Evolutionary conservation across 2,888 invertebrate genomes (phyloP).

Genomic region (Synanthedon vespiformis): DNA sequence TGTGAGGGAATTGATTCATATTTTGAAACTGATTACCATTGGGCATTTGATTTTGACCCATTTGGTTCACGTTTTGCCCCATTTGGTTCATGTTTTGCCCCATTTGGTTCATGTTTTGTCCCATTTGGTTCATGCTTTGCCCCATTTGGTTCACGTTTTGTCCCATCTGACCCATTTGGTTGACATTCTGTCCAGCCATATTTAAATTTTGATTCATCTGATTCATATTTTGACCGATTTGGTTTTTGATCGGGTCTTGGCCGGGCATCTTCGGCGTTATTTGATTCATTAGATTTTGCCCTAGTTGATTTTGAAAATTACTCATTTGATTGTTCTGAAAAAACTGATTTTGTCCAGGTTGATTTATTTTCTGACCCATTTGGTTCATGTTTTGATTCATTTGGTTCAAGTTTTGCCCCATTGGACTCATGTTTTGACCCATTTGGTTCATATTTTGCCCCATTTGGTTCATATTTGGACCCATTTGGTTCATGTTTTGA

Average conservation of each 20-base stretch:
- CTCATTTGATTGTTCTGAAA: constrained; percentile 25
- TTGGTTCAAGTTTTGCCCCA: constrained; percentile 9
- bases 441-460: constrained; percentile 22
- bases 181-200: background rate
- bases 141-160: constrained; percentile 25
- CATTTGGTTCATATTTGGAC: constrained; percentile 30
- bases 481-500: constrained; percentile 15
- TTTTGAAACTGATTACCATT: constrained; percentile 46
- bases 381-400: constrained; percentile 19
- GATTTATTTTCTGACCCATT: constrained; percentile 3
- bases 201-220: constrained; percentile 16
- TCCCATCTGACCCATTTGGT: constrained; percentile 20
- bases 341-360: constrained; percentile 1
- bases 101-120: constrained; percentile 22
- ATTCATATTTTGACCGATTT: constrained; percentile 14
- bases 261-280: constrained; percentile 16
- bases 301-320: constrained; percentile 18
- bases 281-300: constrained; percentile 14
- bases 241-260: constrained; percentile 7
- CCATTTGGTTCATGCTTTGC: constrained; percentile 20
- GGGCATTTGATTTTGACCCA: constrained; percentile 25
- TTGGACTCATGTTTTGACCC: constrained; percentile 6
- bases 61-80: constrained; percentile 17
- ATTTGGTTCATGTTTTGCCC: constrained; percentile 19
- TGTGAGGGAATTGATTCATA: constrained; percentile 45